Evolutionary conservation across 2,888 invertebrate species (phyloP), one percentile per base, ranked within the genome.

Genomic region (Boloria selene): DNA sequence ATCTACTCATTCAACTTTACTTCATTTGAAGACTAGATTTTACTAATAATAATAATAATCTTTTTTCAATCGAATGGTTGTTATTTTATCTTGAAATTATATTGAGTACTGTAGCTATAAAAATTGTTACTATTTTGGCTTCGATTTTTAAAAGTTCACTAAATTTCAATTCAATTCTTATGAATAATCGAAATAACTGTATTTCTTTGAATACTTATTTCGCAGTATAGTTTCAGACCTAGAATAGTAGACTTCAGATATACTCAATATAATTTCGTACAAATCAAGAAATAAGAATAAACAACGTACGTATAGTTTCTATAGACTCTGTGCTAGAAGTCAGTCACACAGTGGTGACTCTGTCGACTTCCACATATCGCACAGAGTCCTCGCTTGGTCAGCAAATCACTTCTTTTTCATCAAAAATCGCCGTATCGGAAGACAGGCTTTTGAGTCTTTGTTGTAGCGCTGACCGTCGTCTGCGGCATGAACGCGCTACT

Each of bases 331-430:
- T 70, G 82, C 86, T 77, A 75, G 81, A 82, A 80, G 77, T 73
- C 79, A 93, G 94, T 97, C 96, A 97, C 93, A 97, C 97, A 75
- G 97, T 97, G 81, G 97, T 97, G 83, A 97, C 97, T 72, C 97
- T 94, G 87, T 97, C 97, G 78, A 97, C 95, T 90, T 97, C 97
- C 84, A 97, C 96, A 89, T 97, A 97, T 85, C 97, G 96, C 93
- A 97, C 97, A 95, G 97, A 97, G 96, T 96, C 96, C 94, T 97
- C 97, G 95, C 95, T 96, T 94, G 96, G 97, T 97, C 97, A 97
- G 97, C 97, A 97, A 94, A 97, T 96, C 92, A 97, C 96, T 88
- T 96, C 97, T 87, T 97, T 97, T 79, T 96, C 96, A 78, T 96
- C 96, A 78, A 96, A 94, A 71, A 96, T 96, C 72, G 96, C 96